A percentile compares a stretch with the other conserved stretches of the same genome.
Conservation (phyloP, 2,797 vertebrate genomes). For the Neosalanx taihuensis region DNA sequence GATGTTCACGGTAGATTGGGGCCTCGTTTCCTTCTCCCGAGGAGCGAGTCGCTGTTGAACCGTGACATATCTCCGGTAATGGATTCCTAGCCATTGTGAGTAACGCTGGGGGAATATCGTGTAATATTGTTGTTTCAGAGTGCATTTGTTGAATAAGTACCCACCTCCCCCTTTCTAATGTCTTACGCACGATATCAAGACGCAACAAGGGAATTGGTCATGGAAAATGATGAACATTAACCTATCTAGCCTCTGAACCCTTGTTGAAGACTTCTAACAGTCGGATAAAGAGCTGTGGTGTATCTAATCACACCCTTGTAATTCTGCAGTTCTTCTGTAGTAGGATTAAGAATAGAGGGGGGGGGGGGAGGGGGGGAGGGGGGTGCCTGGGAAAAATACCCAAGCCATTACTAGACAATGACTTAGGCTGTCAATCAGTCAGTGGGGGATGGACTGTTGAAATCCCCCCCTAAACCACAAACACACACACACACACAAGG, state of each 20-base stretch:
- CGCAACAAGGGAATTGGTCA: too few species aligned
- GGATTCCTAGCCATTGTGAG: background rate
- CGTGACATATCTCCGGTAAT: constrained; percentile 2
- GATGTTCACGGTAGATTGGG: background rate
- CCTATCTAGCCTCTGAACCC: background rate
- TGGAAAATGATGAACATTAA: too few species aligned
- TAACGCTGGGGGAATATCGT: too few species aligned
- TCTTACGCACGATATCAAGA: background rate
- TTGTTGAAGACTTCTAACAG: background rate
- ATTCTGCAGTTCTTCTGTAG: too few species aligned
- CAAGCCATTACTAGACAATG: constrained; percentile 64
- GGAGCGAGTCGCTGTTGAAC: background rate
- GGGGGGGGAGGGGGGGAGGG: constrained; percentile 44
- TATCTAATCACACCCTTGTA: background rate
- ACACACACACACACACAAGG: constrained; percentile 3
- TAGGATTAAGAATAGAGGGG: constrained; percentile 13
- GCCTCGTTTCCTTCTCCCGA: background rate
- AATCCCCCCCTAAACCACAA: constrained; percentile 13
- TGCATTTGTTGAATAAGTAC: background rate
- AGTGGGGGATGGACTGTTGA: constrained; percentile 55
- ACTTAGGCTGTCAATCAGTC: constrained; percentile 71
- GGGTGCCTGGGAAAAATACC: constrained; percentile 71
- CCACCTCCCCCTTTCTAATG: constrained; percentile 16
- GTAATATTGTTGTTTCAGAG: constrained; percentile 6
- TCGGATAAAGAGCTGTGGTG: background rate